phyloP scores from a whole-genome alignment of 2,113 vertebrate species.

The Emydocephalus ijimae region DNA sequence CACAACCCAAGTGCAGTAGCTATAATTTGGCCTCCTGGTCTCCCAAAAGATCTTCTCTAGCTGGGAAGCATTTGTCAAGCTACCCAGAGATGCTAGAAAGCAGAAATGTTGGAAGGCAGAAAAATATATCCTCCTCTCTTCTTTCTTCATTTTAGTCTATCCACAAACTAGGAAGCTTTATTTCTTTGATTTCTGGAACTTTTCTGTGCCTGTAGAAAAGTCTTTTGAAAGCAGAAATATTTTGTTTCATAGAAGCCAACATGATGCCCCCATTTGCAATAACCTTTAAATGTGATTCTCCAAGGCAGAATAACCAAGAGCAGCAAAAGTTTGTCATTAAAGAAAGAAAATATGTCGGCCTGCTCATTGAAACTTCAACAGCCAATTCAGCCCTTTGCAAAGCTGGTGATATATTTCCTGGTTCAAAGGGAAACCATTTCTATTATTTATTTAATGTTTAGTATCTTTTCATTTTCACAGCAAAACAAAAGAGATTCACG shows the following conservation, averaged over 20 bases:
- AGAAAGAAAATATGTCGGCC: conserved; percentile 37
- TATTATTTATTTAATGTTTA: conserved; percentile 5
- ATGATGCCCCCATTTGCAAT: not conserved
- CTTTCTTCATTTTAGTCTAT: not conserved
- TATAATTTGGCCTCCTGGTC: not conserved
- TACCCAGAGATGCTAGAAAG: not conserved
- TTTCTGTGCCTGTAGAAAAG: not conserved
- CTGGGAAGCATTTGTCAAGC: too few species aligned
- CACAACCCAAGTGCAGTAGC: not conserved
- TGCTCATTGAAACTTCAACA: conserved; percentile 15
- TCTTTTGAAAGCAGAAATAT: conserved; percentile 9
- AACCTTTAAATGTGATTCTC: conserved; percentile 24
- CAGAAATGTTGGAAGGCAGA: not conserved
- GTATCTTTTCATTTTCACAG: not conserved
- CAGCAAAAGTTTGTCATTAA: conserved; percentile 12
- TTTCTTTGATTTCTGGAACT: not conserved
- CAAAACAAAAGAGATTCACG: not conserved
- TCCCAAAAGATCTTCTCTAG: not conserved
- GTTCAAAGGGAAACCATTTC: not conserved
- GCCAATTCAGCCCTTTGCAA: conserved; percentile 40
- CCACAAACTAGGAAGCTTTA: not conserved
- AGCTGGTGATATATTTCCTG: conserved; percentile 11
- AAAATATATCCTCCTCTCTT: not conserved
- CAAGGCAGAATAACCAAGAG: conserved; percentile 14
- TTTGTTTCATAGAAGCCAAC: conserved; percentile 7